Evolutionary conservation across 1,140 invertebrate species (phyloP).

Genomic region (Drosophila pallidifrons): DNA sequence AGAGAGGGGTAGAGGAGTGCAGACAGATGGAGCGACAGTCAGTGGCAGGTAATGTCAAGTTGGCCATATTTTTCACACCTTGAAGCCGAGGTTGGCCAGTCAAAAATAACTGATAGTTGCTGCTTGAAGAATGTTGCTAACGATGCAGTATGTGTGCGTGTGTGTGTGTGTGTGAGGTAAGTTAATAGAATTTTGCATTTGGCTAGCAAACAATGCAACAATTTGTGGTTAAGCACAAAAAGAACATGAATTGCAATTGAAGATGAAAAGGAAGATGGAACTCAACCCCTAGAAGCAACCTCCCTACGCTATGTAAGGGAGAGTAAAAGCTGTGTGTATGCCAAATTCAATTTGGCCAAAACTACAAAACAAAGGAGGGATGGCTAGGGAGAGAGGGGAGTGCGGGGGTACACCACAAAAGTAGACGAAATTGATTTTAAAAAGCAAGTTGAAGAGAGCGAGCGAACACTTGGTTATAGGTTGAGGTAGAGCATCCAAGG

Average conservation of each 20-base stretch:
- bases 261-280: constrained; percentile 16
- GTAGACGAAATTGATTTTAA: constrained; percentile 83
- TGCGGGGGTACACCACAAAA: constrained; percentile 43
- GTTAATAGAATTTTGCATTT: constrained; percentile 65
- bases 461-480: constrained; percentile 8
- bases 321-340: constrained; percentile 54
- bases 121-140: constrained; percentile 5
- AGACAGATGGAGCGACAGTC: neutral
- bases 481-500: neutral
- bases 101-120: neutral
- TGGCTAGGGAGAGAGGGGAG: neutral
- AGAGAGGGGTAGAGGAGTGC: constrained; percentile 5
- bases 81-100: constrained; percentile 21
- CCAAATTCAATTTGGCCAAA: constrained; percentile 79
- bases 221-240: constrained; percentile 62
- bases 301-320: neutral
- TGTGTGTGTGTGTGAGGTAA: neutral
- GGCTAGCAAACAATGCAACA: constrained; percentile 61
- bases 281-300: constrained; percentile 23
- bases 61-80: constrained; percentile 73
- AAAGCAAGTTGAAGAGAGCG: constrained; percentile 52
- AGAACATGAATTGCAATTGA: constrained; percentile 65
- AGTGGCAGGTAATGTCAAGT: constrained; percentile 24
- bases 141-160: neutral
- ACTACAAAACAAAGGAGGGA: constrained; percentile 68